These are phyloP conservation scores for Pristis pectinata DNA, from an alignment of 2,797 vertebrate genomes.

Conservation along the genomic window DNA sequence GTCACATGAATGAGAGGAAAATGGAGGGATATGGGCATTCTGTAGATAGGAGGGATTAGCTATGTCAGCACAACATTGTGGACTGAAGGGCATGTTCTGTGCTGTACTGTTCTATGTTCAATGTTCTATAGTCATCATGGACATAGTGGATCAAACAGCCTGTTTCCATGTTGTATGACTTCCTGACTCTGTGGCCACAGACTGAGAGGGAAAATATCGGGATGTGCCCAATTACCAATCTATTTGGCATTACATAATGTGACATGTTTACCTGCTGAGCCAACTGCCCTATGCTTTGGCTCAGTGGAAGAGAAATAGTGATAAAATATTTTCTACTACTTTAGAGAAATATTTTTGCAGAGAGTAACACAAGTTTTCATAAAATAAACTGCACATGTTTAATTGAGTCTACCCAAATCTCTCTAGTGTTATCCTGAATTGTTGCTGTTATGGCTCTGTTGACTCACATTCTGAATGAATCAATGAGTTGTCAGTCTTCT, in stretches of 20 bases:
- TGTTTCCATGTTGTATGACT: too few relatives aligned
- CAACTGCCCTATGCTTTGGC: not conserved
- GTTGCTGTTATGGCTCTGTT: not conserved
- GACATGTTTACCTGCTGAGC: not conserved
- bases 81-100: too few relatives aligned
- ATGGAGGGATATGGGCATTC: too few relatives aligned
- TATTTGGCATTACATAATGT: not conserved
- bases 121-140: too few relatives aligned
- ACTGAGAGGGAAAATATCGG: not conserved
- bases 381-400: not conserved
- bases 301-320: not conserved
- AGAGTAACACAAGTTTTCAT: not conserved
- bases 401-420: not conserved
- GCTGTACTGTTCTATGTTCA: too few relatives aligned
- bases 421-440: not conserved
- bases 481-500: not conserved
- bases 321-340: not conserved
- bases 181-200: not conserved
- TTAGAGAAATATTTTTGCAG: not conserved
- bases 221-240: not conserved
- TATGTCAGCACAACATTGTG: too few relatives aligned
- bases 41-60: too few relatives aligned
- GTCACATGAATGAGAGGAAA: too few relatives aligned
- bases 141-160: too few relatives aligned
- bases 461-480: not conserved